phyloP scores from a whole-genome alignment of 2,888 invertebrate species.

The Zelleria hepariella region DNA sequence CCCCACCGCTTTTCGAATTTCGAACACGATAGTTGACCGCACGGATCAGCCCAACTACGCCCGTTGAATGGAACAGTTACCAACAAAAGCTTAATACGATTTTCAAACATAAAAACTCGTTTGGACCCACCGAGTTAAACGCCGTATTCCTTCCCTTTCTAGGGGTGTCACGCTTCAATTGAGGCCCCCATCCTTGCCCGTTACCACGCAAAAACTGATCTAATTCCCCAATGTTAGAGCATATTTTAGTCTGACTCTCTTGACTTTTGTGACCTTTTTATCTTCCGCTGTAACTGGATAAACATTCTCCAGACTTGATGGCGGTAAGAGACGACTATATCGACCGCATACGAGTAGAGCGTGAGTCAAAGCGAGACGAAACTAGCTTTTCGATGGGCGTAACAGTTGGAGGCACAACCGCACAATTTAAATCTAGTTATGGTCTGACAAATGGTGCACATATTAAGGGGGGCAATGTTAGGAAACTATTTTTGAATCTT shows the following conservation, averaged over 20 bases:
- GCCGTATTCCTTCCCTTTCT: conserved; percentile 56
- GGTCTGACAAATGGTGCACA: conserved; percentile 72
- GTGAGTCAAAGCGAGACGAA: conserved; percentile 19
- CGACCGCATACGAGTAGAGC: neutral
- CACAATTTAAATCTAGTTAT: conserved; percentile 70
- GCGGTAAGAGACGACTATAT: conserved; percentile 36
- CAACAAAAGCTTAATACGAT: conserved; percentile 73
- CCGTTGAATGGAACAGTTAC: conserved; percentile 70
- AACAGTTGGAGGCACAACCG: conserved; percentile 47
- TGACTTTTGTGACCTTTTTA: conserved; percentile 42
- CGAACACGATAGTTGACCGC: conserved; percentile 66
- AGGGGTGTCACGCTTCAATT: conserved; percentile 53
- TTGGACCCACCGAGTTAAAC: conserved; percentile 68
- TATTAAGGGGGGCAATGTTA: conserved; percentile 71
- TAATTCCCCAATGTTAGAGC: conserved; percentile 18
- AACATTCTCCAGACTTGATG: conserved; percentile 42
- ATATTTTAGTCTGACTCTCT: conserved; percentile 16
- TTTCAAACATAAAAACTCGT: conserved; percentile 72
- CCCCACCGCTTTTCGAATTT: conserved; percentile 53
- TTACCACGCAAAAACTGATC: conserved; percentile 20
- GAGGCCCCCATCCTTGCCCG: conserved; percentile 41
- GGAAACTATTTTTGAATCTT: conserved; percentile 73
- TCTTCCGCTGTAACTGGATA: conserved; percentile 40
- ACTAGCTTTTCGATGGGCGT: conserved; percentile 46
- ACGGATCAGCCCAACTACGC: conserved; percentile 65